Base-by-base conservation (phyloP, 2,888 invertebrate species). In the Ormyrus nitidulus region DNA sequence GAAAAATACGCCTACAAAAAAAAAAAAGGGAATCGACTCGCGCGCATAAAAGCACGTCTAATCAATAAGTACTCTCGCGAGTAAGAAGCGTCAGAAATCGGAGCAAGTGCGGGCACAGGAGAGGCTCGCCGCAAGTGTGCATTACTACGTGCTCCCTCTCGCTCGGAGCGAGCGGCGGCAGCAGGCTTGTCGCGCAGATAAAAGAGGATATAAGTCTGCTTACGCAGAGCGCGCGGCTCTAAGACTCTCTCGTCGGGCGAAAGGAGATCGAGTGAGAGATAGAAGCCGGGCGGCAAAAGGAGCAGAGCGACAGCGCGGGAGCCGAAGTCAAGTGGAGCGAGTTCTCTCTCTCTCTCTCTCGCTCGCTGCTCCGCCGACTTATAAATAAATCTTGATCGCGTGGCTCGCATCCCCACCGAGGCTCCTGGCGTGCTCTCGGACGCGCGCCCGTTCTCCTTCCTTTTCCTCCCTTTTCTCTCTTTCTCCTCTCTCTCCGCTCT, bases 371-470 rank as follows among this genome's bases (percentile, higher is more conserved):
- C 11, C 49, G 62, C 51, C 76, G 68, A 71, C 88, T 90, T 90
- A 90, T 90, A 90, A 90, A 90, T 90, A 90, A 90, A 90, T 90
- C 90, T 89, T 88, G 90, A 89, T 90, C 90, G 90, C 90, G 90
- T 90, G 90, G 90, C 90, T 89, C 89, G 83, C 85, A 87, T 88
- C 90, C 88, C 90, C 88, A 87, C 87, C 80, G 80, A 77, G 77
- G 69, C 81, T 64, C 79, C 82, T 82, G 85, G 86, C 85, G 86
- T 83, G 82, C 84, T 84, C 84, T 82, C 83, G 80, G 84, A 80
- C 80, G 81, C 79, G 77, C 80, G 77, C 78, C 72, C 80, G 66
- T 74, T 71, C 84, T 82, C 82, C 85, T 84, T 83, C 81, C 83
- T 80, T 77, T 74, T 69, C 74, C 70, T 62, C 65, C 64, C 71